phyloP scores from a whole-genome alignment of 2,113 vertebrate species.

The Plectropomus leopardus region DNA sequence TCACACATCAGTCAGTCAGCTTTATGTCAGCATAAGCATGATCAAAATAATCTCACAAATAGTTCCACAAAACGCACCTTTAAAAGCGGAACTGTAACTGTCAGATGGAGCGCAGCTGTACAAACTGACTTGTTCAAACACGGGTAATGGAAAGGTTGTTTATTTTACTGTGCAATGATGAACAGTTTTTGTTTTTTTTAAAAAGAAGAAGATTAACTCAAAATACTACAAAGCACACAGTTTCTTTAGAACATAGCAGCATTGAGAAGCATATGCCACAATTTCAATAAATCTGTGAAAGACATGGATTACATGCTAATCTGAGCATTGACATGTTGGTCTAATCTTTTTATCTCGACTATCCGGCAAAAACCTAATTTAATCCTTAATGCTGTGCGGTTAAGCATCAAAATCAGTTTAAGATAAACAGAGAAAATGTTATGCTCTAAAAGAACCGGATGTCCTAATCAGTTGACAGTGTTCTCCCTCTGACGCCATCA shows the following conservation, averaged over 20 bases:
- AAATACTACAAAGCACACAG: not conserved
- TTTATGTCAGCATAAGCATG: not conserved
- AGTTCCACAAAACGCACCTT: not conserved
- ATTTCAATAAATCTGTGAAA: slow-evolving; percentile 20
- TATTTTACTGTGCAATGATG: not conserved
- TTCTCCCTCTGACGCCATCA: not conserved
- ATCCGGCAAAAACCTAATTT: not conserved
- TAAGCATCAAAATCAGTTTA: slow-evolving; percentile 7
- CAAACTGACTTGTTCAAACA: too few relatives aligned
- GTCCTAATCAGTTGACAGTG: not conserved
- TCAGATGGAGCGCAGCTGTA: not conserved
- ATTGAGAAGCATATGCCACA: not conserved
- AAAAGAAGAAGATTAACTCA: not conserved
- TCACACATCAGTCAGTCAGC: not conserved
- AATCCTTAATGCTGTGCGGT: slow-evolving; percentile 7
- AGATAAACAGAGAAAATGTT: not conserved
- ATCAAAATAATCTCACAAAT: not conserved
- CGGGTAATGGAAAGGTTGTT: too few relatives aligned
- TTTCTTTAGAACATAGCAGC: too few relatives aligned
- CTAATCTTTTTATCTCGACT: slow-evolving; percentile 23
- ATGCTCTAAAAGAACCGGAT: not conserved
- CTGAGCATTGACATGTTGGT: slow-evolving; percentile 18
- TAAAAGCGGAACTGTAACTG: not conserved
- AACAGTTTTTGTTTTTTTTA: not conserved
- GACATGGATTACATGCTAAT: slow-evolving; percentile 31